Base-by-base conservation (phyloP, 2,113 vertebrate genomes). In the Daboia siamensis region DNA sequence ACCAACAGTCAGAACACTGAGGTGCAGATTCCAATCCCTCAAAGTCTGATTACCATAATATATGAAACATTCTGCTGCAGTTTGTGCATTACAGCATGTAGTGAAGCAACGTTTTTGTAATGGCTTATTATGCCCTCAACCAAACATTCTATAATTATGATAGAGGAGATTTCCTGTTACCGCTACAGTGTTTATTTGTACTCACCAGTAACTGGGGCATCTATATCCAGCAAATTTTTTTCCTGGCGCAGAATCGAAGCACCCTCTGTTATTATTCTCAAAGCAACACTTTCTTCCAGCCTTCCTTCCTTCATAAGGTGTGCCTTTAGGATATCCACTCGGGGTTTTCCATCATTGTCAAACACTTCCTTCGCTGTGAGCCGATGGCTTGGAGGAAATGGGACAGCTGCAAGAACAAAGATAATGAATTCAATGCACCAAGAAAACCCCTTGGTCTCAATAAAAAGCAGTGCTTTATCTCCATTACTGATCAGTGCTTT, bases 251-350 rank as follows among this genome's bases (percentile, higher is more conserved):
- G 97, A 97, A 99, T 99, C 0, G 98, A 98, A 39, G 98, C 99
- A 11, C 99, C 99, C 91, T 99, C 99, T 51, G 98, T 98, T 94
- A 99, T 98, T 98, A 99, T 98, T 97, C 99, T 97, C 95, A 99
- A 97, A 4, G 99, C 99, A 24, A 99, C 99, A 0, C 97, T 97
- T 94, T 99, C 99, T 95, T 99, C 99, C 97, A 99, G 98, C 1
- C 99, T 98, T 20, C 99, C 99, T 95, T 99, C 99, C 97, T 99
- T 99, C 98, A 99, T 99, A 95, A 99, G 98, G 96, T 99, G 99
- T 84, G 98, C 99, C 97, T 99, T 99, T 96, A 99, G 98, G 96
- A 99, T 98, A 94, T 99, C 99, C 97, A 99, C 99, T 94, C 99
- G 99, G 91, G 99, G 99, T 95, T 99, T 99, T 91, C 99, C 99